A percentile compares a stretch with the other conserved stretches of the same genome.
phyloP scores from a whole-genome alignment of 2,113 vertebrate genomes.

The Eulemur rufifrons region DNA sequence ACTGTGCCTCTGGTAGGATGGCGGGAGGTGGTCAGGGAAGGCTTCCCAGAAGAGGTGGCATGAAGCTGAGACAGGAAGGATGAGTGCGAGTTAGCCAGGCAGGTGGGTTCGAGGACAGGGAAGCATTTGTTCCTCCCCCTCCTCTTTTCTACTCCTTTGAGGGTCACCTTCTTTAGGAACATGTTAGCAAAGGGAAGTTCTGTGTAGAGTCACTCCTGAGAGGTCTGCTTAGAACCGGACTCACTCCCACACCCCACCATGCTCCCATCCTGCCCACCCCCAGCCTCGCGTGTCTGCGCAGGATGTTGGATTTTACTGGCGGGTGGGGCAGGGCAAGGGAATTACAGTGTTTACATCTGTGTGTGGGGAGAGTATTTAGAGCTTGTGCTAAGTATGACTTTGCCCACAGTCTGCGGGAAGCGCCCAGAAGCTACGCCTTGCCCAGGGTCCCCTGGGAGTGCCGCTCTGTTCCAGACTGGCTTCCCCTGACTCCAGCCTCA shows the following conservation, averaged over 20 bases:
- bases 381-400: background rate
- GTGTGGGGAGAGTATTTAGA: constrained; percentile 25
- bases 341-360: background rate
- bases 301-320: background rate
- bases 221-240: background rate
- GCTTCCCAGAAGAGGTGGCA: background rate
- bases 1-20: background rate
- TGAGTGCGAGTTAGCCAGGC: background rate
- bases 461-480: no score
- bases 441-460: background rate
- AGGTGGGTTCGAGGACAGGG: background rate
- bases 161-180: background rate
- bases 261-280: background rate
- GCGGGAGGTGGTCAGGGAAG: background rate
- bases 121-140: no score
- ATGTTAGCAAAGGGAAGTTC: background rate
- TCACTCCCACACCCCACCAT: background rate
- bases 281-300: background rate
- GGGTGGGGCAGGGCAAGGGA: background rate
- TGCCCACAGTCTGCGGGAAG: background rate
- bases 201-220: background rate
- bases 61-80: background rate
- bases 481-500: background rate
- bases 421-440: background rate
- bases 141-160: background rate